phyloP scores from a whole-genome alignment of 2,888 invertebrate species.

The Gymnocheta viridis region DNA sequence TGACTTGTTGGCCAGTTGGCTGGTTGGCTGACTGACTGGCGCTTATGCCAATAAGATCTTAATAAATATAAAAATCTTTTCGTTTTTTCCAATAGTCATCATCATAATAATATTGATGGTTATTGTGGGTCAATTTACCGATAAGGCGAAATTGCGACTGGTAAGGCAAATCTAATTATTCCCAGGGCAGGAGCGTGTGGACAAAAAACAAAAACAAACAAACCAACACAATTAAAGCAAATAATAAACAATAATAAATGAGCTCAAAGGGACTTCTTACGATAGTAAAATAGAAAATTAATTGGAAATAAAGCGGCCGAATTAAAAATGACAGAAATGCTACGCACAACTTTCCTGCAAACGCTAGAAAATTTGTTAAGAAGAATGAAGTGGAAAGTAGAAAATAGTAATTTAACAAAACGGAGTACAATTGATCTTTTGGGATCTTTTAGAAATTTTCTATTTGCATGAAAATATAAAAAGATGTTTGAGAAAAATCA shows the following conservation, averaged over 20 bases:
- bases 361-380: not conserved
- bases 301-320: conserved; percentile 11
- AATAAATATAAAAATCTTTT: conserved; percentile 57
- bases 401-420: too few species aligned
- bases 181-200: conserved; percentile 24
- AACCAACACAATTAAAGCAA: not conserved
- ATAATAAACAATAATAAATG: conserved; percentile 22
- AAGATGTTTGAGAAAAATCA: too few species aligned
- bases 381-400: too few species aligned
- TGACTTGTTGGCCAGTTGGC: conserved; percentile 1
- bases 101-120: conserved; percentile 50
- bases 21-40: conserved; percentile 33
- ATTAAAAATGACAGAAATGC: too few species aligned
- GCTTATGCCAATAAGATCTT: conserved; percentile 60
- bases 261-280: conserved; percentile 9
- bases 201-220: not conserved
- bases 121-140: conserved; percentile 68
- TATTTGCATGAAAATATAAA: too few species aligned
- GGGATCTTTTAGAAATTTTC: too few species aligned
- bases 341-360: too few species aligned
- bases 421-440: too few species aligned
- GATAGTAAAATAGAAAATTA: not conserved
- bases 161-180: conserved; percentile 44
- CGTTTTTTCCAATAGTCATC: conserved; percentile 40
- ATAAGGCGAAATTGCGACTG: conserved; percentile 51